phyloP scores from a whole-genome alignment of 2,888 invertebrate species.

The Leptopilina syphax region DNA sequence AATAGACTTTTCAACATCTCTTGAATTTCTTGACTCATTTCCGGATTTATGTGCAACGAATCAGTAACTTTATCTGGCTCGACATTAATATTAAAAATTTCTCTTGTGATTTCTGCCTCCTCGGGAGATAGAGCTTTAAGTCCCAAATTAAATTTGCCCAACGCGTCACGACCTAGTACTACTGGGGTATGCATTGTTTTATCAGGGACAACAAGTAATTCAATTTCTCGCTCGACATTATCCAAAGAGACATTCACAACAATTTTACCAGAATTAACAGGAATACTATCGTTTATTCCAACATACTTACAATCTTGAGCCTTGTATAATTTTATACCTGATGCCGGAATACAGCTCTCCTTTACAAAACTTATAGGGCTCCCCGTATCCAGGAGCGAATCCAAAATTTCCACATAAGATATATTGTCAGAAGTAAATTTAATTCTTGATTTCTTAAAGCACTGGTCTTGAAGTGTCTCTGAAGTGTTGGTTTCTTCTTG shows the following conservation, averaged over 20 bases:
- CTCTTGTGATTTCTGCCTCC: background rate
- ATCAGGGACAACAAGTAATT: constrained; percentile 6
- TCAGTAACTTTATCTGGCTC: background rate
- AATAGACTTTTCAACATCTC: no score
- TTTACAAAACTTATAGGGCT: constrained; percentile 46
- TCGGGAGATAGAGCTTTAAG: constrained; percentile 29
- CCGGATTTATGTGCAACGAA: background rate
- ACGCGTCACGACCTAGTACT: background rate
- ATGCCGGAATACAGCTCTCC: constrained; percentile 25
- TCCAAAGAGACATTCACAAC: constrained; percentile 1
- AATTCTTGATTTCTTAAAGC: constrained; percentile 5
- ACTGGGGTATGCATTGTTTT: background rate
- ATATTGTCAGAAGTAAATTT: background rate
- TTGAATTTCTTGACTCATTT: no score
- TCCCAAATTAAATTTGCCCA: constrained; percentile 24
- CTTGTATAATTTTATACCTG: background rate
- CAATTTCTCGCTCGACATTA: constrained; percentile 10
- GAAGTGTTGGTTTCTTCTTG: background rate
- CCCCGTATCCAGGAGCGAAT: constrained; percentile 41
- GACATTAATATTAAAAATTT: constrained; percentile 15
- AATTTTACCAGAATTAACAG: background rate
- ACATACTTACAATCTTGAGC: background rate
- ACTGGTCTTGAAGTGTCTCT: background rate
- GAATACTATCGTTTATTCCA: background rate
- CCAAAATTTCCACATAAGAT: constrained; percentile 2